Percentiles rank a stretch among this genome's conserved stretches.
phyloP scores from a whole-genome alignment of 2,888 invertebrate species.

The Himalopsyche kuldschensis region DNA sequence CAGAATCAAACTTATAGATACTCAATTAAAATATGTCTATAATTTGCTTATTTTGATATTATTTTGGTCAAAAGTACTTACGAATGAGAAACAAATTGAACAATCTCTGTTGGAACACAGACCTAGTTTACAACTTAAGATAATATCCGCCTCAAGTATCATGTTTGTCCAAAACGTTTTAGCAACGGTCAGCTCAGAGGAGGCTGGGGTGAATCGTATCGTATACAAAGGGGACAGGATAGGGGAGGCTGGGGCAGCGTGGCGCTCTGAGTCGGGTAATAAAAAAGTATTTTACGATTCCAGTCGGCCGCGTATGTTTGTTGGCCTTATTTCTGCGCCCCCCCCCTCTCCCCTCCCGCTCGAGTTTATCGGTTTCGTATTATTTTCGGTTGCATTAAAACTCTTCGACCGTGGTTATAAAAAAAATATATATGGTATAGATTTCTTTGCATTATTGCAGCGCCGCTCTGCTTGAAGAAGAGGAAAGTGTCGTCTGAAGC shows the following conservation, averaged over 20 bases:
- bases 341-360: constrained; percentile 29
- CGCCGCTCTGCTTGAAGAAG: neutral
- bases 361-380: constrained; percentile 37
- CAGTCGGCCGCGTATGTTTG: constrained; percentile 31
- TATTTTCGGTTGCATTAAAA: constrained; percentile 28
- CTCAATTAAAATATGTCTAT: neutral
- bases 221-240: neutral
- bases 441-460: neutral
- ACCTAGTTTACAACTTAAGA: neutral
- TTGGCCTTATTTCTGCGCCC: constrained; percentile 37
- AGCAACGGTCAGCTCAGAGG: constrained; percentile 6
- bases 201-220: neutral
- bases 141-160: neutral
- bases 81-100: neutral
- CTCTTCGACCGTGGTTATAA: neutral
- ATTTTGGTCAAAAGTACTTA: neutral
- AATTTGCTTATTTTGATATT: neutral
- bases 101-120: neutral
- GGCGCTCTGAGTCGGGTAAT: constrained; percentile 17
- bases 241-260: neutral
- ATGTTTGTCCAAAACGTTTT: neutral
- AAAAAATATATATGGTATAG: neutral
- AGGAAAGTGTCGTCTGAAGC: neutral
- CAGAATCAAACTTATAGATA: neutral
- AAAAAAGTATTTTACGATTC: constrained; percentile 40